phyloP scores from a whole-genome alignment of 2,113 vertebrate species.

The Pan paniscus region DNA sequence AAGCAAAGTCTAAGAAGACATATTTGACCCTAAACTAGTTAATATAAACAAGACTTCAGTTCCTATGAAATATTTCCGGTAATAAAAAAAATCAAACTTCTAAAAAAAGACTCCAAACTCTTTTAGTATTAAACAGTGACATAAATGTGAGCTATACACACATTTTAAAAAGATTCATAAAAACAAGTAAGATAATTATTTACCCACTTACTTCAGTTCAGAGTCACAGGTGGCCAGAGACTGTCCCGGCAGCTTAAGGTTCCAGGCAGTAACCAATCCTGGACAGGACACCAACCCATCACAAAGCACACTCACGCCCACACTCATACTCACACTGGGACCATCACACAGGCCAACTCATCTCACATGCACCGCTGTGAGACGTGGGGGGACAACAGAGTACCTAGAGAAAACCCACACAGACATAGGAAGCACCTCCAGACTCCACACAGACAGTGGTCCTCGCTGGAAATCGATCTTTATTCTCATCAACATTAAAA shows the following conservation, averaged over 20 bases:
- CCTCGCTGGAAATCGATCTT: background rate
- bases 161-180: background rate
- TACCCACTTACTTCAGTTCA: background rate
- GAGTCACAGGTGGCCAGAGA: background rate
- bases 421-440: background rate
- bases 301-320: background rate
- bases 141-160: background rate
- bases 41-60: background rate
- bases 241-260: background rate
- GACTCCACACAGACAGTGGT: background rate
- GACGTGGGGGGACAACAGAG: background rate
- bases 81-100: background rate
- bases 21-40: background rate
- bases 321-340: background rate
- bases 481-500: background rate
- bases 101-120: background rate
- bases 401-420: background rate
- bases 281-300: background rate
- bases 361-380: background rate
- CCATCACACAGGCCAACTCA: background rate
- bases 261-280: background rate
- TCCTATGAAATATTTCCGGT: background rate
- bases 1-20: background rate
- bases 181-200: background rate
- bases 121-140: background rate